Conservation (phyloP, 2,113 vertebrate species). For the Anhinga anhinga region DNA sequence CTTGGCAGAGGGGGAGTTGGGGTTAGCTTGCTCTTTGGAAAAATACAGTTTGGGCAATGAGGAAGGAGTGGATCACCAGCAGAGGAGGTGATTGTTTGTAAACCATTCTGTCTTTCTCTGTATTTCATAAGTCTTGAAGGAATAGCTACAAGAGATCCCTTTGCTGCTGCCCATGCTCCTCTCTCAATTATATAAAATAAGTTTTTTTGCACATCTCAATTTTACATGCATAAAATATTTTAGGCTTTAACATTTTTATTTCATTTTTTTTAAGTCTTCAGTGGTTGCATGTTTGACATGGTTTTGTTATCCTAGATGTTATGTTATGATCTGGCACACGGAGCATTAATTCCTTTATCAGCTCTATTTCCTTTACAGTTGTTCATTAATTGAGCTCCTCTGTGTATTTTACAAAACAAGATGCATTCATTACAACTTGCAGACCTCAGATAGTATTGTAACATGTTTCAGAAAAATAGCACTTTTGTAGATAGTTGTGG, state of each 20-base stretch:
- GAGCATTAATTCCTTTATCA: conserved; percentile 68
- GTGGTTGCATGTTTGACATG: conserved; percentile 45
- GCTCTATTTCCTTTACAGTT: conserved; percentile 60
- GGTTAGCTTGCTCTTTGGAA: not conserved
- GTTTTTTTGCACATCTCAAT: not conserved
- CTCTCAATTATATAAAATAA: not conserved
- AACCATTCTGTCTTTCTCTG: not conserved
- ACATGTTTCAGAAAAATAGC: not conserved
- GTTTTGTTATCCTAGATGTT: conserved; percentile 67
- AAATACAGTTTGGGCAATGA: not conserved
- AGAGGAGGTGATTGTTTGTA: not conserved
- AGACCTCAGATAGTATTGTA: conserved; percentile 37
- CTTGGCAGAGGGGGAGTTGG: not conserved
- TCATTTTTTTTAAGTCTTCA: conserved; percentile 9
- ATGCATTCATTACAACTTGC: conserved; percentile 37
- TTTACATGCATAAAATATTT: not conserved
- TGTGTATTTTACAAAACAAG: conserved; percentile 62
- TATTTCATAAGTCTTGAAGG: not conserved
- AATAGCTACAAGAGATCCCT: not conserved
- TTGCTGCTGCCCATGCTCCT: not conserved
- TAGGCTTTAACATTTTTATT: not conserved
- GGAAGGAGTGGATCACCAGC: not conserved
- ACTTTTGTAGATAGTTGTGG: conserved; percentile 29
- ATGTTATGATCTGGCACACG: conserved; percentile 49
- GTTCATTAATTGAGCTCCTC: conserved; percentile 58